These are phyloP conservation scores for Limosa lapponica DNA, from an alignment of 2,797 vertebrate species.

Conservation along the genomic window DNA sequence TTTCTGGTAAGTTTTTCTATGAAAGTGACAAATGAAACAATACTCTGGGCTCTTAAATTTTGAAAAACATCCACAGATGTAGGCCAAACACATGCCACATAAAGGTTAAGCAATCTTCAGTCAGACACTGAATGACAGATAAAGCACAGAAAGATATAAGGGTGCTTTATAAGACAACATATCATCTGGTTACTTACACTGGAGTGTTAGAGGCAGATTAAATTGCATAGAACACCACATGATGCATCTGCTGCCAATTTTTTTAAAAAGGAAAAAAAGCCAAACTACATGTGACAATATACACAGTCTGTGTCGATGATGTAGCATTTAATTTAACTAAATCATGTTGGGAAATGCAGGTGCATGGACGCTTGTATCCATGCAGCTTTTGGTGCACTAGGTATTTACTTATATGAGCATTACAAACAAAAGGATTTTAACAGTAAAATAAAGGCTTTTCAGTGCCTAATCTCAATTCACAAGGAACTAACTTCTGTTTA, in stretches of 20 bases:
- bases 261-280: not conserved
- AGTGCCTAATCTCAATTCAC: not conserved
- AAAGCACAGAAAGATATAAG: not conserved
- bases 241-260: not conserved
- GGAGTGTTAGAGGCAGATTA: not conserved
- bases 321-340: not conserved
- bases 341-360: not conserved
- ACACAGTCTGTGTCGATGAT: not conserved
- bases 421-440: not conserved
- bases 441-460: not conserved
- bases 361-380: not conserved
- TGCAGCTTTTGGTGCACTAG: not conserved
- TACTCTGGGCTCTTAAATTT: not conserved
- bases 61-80: not conserved
- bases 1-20: not conserved
- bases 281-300: not conserved
- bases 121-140: not conserved
- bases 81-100: not conserved
- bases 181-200: not conserved
- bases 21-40: not conserved
- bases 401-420: not conserved
- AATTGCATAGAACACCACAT: not conserved
- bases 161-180: not conserved
- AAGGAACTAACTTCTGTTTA: not conserved
- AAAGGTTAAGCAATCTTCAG: slow-evolving; percentile 8